phyloP scores from a whole-genome alignment of 23 tunicate genomes.

The Ascidia mentula region DNA sequence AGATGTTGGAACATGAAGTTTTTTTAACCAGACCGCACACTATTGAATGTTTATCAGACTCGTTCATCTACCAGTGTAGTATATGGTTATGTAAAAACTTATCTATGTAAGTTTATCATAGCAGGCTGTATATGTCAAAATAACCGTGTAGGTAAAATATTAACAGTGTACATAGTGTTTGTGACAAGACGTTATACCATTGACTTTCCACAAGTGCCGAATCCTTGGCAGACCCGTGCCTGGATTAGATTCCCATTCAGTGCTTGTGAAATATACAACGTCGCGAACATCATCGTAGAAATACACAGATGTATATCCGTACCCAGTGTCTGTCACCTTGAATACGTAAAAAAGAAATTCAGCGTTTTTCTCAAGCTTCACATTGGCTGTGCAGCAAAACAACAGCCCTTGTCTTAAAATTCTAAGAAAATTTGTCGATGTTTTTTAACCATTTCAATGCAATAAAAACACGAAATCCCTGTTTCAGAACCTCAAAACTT shows the following conservation, averaged over 20 bases:
- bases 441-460: background rate
- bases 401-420: background rate
- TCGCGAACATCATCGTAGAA: conserved; percentile 62
- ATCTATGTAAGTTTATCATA: no score
- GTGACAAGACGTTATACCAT: no score
- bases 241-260: conserved; percentile 30
- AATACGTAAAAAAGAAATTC: background rate
- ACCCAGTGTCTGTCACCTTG: conserved; percentile 67
- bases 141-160: no score
- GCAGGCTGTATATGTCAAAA: no score
- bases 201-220: conserved; percentile 88
- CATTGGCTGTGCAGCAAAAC: background rate
- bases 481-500: conserved; percentile 49
- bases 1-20: no score
- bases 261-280: conserved; percentile 76
- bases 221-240: conserved; percentile 68
- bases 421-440: background rate
- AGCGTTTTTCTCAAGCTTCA: background rate
- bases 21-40: no score
- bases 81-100: no score
- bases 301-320: conserved; percentile 47
- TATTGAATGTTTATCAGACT: no score
- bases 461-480: background rate
- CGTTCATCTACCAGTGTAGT: no score
- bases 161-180: no score